Percentiles rank a stretch among this genome's conserved stretches.
Evolutionary conservation across 2,113 vertebrate genomes (phyloP).

Genomic region (human (Homo sapiens)): DNA sequence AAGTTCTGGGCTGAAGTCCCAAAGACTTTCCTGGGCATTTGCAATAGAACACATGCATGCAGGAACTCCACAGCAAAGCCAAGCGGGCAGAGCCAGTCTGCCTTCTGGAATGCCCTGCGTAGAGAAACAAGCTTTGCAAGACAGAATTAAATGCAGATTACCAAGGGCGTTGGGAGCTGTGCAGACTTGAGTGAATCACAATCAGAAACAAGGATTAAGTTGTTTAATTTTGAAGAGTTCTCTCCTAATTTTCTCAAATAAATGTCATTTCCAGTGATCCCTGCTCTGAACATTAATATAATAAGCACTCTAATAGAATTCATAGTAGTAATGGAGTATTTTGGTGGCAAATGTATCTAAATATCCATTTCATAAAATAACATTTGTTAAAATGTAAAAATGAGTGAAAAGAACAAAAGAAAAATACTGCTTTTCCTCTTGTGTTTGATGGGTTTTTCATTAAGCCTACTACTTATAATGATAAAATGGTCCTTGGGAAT

Average conservation of each 20-base stretch:
- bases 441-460: conserved; percentile 62
- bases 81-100: not conserved
- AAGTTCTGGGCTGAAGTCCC: conserved; percentile 27
- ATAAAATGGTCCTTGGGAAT: conserved; percentile 57
- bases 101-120: not conserved
- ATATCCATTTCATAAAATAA: conserved; percentile 52
- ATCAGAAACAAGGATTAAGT: conserved; percentile 58
- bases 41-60: not conserved
- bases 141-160: conserved; percentile 42
- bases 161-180: conserved; percentile 24
- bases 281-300: conserved; percentile 39
- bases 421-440: conserved; percentile 58
- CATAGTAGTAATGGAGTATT: conserved; percentile 26
- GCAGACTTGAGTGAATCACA: conserved; percentile 31
- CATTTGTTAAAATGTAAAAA: conserved; percentile 48
- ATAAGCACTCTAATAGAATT: conserved; percentile 54
- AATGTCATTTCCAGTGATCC: conserved; percentile 55
- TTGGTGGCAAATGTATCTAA: conserved; percentile 30
- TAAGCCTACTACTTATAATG: conserved; percentile 59
- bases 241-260: conserved; percentile 58
- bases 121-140: conserved; percentile 5
- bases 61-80: not conserved
- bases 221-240: conserved; percentile 64
- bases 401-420: conserved; percentile 9
- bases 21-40: conserved; percentile 14